phyloP scores from a whole-genome alignment of 1,140 invertebrate genomes.

The Drosophila pandora region DNA sequence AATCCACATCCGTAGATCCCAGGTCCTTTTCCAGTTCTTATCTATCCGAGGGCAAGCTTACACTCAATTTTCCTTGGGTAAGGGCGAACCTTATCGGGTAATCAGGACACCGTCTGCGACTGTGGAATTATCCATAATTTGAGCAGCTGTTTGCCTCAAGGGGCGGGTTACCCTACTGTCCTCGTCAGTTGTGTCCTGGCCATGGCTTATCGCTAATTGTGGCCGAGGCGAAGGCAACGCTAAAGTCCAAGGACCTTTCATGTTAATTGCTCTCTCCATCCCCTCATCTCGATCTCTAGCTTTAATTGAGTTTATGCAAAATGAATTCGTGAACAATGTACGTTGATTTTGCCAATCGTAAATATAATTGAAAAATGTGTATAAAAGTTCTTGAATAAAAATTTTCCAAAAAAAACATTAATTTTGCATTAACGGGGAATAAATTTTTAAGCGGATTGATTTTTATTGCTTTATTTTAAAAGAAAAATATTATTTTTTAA shows the following conservation, averaged over 20 bases:
- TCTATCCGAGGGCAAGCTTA: conserved; percentile 35
- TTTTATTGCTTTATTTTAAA: neutral
- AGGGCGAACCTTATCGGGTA: conserved; percentile 40
- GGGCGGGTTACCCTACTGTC: conserved; percentile 13
- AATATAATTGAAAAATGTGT: neutral
- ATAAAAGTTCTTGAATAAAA: neutral
- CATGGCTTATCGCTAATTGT: conserved; percentile 76
- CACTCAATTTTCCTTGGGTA: conserved; percentile 36
- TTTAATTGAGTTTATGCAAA: conserved; percentile 17
- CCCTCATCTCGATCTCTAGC: neutral
- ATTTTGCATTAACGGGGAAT: neutral
- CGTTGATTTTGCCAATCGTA: neutral
- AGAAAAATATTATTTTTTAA: neutral
- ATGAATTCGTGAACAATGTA: neutral
- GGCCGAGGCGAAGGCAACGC: conserved; percentile 41
- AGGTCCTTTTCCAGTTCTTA: conserved; percentile 25
- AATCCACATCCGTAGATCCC: conserved; percentile 9
- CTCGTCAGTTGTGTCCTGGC: conserved; percentile 16
- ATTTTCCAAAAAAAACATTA: neutral
- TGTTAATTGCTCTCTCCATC: conserved; percentile 64
- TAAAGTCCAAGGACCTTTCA: conserved; percentile 65
- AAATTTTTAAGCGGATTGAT: neutral
- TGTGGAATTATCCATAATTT: conserved; percentile 54
- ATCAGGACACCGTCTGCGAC: conserved; percentile 41
- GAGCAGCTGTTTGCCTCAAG: conserved; percentile 57